Conservation (phyloP, 2,888 invertebrate species). For the Eudasyphora cyanicolor region DNA sequence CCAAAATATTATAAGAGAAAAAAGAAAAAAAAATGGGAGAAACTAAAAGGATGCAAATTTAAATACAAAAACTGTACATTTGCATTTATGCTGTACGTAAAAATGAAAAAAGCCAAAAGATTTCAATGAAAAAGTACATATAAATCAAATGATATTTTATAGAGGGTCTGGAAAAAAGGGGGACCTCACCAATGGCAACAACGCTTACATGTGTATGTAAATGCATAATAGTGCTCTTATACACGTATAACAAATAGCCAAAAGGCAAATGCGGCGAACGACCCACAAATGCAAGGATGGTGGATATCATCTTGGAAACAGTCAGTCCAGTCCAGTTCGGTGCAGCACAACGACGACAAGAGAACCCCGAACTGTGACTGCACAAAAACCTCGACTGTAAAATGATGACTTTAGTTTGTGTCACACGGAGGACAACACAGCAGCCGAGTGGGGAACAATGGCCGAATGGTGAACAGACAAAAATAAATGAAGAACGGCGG, state of each 20-base stretch:
- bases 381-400: slow-evolving; percentile 48
- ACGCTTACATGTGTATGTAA: slow-evolving; percentile 9
- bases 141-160: slow-evolving; percentile 49
- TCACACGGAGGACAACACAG: slow-evolving; percentile 57
- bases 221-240: slow-evolving; percentile 52
- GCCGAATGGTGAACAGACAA: slow-evolving; percentile 36
- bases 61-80: slow-evolving; percentile 20
- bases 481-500: slow-evolving; percentile 51
- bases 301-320: slow-evolving; percentile 20
- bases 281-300: slow-evolving; percentile 54
- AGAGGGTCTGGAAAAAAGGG: not conserved
- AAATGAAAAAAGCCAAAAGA: slow-evolving; percentile 14
- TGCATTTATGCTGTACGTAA: slow-evolving; percentile 41
- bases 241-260: slow-evolving; percentile 63
- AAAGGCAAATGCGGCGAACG: slow-evolving; percentile 64
- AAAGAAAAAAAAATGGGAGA: slow-evolving; percentile 12
- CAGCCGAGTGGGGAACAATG: slow-evolving; percentile 29
- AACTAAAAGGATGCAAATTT: not conserved
- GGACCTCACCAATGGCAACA: not conserved
- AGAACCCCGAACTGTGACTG: not conserved
- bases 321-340: no score
- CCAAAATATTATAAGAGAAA: slow-evolving; percentile 49
- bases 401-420: slow-evolving; percentile 63
- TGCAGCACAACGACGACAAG: not conserved
- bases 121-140: slow-evolving; percentile 24